Evolutionary conservation across 2,113 vertebrate species (phyloP), one percentile per base, ranked within the genome.

Genomic region (Prionailurus viverrinus): DNA sequence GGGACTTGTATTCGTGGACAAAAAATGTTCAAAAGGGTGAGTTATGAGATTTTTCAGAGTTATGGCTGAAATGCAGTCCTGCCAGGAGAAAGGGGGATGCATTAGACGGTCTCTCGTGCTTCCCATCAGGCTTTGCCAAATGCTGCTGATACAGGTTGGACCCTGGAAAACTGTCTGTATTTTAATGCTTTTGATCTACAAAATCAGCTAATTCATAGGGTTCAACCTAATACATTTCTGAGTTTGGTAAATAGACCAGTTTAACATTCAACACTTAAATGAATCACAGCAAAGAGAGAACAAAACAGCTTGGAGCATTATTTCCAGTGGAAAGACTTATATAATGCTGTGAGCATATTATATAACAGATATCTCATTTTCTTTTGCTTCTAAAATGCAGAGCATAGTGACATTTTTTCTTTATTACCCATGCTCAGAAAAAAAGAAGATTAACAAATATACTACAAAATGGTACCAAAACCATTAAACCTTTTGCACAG

Each of bases 341-440:
- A 51, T 55, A 84, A 96, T 48, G 18, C 36, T 39, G 41, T 19
- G 55, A 80, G 41, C 23, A 4, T 31, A 36, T 81, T 95, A 93
- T 7, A 10, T 61, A 91, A 79, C 41, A 85, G 33, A 25, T 86
- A n/a, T 33, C 81, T 97, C 90, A 91, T 91, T 96, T 94, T 96
- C 78, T 79, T 89, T 92, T 95, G 89, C 81, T 51, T 94, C 85
- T 58, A 76, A 84, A 97, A 90, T 87, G 25, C 69, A 97, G 96
- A 96, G 21, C 33, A 83, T 53, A 93, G 13, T 69, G 33, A 91
- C 14, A 48, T 82, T 88, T 97, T 96, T 87, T 80, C 15, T 68
- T 95, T 82, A 80, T 95, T 93, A 95, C 71, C 55, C 6, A 15
- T 12, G 7, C 29, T 88, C 66, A 84, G 23, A 51, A 71, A 91